Conservation (phyloP, 2,888 invertebrate genomes). For the Nineta flava region DNA sequence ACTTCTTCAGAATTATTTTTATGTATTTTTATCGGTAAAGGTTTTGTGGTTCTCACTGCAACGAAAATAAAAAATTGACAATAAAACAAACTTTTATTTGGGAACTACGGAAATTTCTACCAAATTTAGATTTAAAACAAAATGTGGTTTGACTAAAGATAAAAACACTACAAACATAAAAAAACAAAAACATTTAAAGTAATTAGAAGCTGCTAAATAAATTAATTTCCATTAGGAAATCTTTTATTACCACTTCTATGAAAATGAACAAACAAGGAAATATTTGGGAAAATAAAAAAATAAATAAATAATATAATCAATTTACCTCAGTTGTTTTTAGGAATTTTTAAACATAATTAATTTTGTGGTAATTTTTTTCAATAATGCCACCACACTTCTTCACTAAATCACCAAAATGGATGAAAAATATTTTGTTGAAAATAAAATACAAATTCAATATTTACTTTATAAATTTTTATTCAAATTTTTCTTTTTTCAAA, state of each 20-base stretch:
- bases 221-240: too few species aligned
- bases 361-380: too few species aligned
- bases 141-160: neutral
- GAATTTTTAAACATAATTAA: too few species aligned
- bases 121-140: neutral
- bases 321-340: too few species aligned
- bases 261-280: too few species aligned
- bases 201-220: too few species aligned
- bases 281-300: too few species aligned
- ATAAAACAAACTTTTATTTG: neutral
- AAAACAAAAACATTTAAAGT: neutral
- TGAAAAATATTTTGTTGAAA: neutral
- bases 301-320: too few species aligned
- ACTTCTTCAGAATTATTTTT: slow-evolving; percentile 1
- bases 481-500: neutral
- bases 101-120: neutral
- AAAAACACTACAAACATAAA: neutral
- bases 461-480: neutral
- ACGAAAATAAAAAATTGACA: neutral
- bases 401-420: too few species aligned
- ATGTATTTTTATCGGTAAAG: slow-evolving; percentile 22
- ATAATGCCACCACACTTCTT: too few species aligned
- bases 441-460: neutral
- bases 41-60: slow-evolving; percentile 10
- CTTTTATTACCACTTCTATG: too few species aligned